Conservation (phyloP, 2,113 vertebrate genomes). For the Oxyruncus cristatus region DNA sequence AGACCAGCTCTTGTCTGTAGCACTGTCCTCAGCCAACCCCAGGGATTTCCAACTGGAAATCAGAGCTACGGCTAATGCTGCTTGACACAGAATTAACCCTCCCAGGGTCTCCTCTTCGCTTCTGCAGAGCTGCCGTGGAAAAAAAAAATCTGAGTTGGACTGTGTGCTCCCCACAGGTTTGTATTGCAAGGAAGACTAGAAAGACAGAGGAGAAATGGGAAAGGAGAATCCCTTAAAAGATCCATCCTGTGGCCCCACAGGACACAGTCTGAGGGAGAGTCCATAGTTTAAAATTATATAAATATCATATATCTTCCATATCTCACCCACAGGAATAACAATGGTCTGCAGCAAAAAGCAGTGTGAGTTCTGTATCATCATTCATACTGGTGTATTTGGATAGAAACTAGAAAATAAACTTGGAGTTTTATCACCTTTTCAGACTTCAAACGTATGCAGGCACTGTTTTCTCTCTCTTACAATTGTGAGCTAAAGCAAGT, state of each 20-base stretch:
- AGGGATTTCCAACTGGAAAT: slow-evolving; percentile 60
- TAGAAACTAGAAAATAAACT: slow-evolving; percentile 4
- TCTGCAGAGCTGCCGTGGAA: background rate
- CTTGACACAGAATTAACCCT: slow-evolving; percentile 68
- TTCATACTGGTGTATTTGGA: background rate
- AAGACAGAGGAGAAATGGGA: background rate
- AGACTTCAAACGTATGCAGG: background rate
- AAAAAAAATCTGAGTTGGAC: background rate
- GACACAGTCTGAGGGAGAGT: background rate
- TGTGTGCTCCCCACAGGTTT: background rate
- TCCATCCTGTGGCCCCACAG: background rate
- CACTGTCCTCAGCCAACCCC: slow-evolving; percentile 43
- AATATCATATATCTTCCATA: slow-evolving; percentile 6
- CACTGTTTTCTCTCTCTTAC: background rate
- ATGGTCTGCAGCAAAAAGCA: background rate
- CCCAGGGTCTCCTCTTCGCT: background rate
- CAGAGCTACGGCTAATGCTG: slow-evolving; percentile 54
- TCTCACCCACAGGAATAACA: background rate
- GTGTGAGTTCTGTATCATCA: background rate
- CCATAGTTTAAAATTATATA: background rate
- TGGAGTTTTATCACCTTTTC: background rate
- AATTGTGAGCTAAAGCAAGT: background rate
- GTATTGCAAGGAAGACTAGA: background rate
- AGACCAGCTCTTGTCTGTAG: background rate
- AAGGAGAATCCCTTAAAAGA: background rate